Percentiles rank a stretch among this genome's conserved stretches.
Conservation (phyloP, 2,797 vertebrate species). For the Halcyon leucocephala region DNA sequence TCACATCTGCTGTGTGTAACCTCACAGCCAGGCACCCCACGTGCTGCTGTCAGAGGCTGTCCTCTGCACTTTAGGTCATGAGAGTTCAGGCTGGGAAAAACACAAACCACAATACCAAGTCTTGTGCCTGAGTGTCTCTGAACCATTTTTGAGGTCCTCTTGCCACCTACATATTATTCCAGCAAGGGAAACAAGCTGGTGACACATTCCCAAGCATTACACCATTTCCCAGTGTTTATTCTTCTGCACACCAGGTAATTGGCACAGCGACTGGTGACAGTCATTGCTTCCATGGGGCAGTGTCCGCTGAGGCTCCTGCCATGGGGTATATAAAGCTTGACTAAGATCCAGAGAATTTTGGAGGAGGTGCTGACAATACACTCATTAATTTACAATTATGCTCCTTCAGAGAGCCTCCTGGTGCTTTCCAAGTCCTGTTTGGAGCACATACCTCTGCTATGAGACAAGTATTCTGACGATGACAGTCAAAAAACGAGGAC, state of each 20-base stretch:
- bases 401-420: conserved; percentile 35
- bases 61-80: neutral
- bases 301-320: neutral
- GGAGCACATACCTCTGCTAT: conserved; percentile 17
- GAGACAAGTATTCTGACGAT: neutral
- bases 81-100: neutral
- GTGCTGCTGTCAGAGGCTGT: neutral
- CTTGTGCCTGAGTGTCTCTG: neutral
- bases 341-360: conserved; percentile 32
- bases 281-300: neutral
- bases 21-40: neutral
- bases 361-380: conserved; percentile 48
- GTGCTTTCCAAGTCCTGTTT: conserved; percentile 26
- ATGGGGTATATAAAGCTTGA: conserved; percentile 10
- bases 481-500: conserved; percentile 15
- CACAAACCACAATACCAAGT: neutral
- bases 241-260: neutral
- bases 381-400: conserved; percentile 23
- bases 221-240: neutral
- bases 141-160: conserved; percentile 28
- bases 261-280: neutral
- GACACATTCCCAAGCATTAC: neutral
- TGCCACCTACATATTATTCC: conserved; percentile 50
- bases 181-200: neutral
- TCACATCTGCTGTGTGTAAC: fast-evolving